Conservation (phyloP, 92 coral and sea anemone genomes). For the Parazoanthus swiftii region DNA sequence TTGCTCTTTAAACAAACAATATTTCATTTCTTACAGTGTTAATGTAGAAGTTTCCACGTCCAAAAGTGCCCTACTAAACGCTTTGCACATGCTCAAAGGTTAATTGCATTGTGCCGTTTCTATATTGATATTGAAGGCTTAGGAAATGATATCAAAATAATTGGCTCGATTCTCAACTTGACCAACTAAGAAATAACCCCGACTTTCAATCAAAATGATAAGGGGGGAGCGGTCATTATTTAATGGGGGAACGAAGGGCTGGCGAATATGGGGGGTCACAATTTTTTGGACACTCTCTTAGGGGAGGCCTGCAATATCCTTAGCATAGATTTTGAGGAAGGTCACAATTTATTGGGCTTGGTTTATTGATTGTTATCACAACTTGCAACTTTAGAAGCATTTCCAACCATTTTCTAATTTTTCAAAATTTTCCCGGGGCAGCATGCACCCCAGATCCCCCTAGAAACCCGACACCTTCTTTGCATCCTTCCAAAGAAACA, state of each 20-base stretch:
- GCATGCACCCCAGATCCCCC: slow-evolving; percentile 14
- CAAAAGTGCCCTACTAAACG: slow-evolving; percentile 8
- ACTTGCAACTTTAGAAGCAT: not conserved
- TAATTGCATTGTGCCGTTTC: slow-evolving; percentile 8
- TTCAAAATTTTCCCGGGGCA: not conserved
- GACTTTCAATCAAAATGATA: not conserved
- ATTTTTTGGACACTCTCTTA: not conserved
- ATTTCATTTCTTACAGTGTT: slow-evolving; percentile 5
- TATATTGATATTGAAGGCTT: slow-evolving; percentile 5
- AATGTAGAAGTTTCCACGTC: slow-evolving; percentile 8
- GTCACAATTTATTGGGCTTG: too few species aligned
- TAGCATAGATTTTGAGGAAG: too few species aligned
- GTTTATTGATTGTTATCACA: too few species aligned
- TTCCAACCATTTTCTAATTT: not conserved
- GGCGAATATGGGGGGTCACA: not conserved
- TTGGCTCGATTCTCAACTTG: slow-evolving; percentile 8
- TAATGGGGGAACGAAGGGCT: not conserved
- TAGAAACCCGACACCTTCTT: slow-evolving; percentile 14
- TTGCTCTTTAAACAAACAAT: slow-evolving; percentile 5
- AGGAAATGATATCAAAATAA: slow-evolving; percentile 5
- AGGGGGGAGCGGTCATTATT: slow-evolving; percentile 7
- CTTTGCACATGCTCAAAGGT: slow-evolving; percentile 5
- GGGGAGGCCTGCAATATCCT: too few species aligned
- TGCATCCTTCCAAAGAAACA: slow-evolving; percentile 6
- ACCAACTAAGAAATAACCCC: not conserved